Percentiles rank a stretch among this genome's conserved stretches.
phyloP scores from a whole-genome alignment of 2,797 vertebrate species.

The Uromys caudimaculatus region DNA sequence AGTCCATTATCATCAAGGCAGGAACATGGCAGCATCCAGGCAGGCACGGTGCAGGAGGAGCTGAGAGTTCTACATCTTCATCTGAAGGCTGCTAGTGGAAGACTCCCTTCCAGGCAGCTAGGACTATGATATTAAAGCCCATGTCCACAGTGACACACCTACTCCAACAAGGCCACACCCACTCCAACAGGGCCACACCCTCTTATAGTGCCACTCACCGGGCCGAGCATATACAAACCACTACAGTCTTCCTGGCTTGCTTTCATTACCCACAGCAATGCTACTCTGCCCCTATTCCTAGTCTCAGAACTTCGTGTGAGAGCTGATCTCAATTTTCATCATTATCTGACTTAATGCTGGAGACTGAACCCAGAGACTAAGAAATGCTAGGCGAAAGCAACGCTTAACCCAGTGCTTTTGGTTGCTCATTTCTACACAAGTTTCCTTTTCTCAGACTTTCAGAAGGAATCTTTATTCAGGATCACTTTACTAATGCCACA shows the following conservation, averaged over 20 bases:
- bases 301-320: background rate
- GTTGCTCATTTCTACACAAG: background rate
- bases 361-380: background rate
- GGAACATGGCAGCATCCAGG: too few species aligned
- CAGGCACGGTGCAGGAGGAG: too few species aligned
- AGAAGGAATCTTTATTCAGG: background rate
- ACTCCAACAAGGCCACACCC: too few species aligned
- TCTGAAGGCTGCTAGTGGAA: too few species aligned
- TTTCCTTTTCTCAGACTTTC: slow-evolving; percentile 40
- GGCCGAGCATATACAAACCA: too few species aligned
- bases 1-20: too few species aligned
- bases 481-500: background rate
- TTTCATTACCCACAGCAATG: slow-evolving; percentile 6
- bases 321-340: background rate
- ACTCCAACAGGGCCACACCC: too few species aligned
- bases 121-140: too few species aligned
- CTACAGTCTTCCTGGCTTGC: background rate
- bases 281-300: background rate
- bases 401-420: background rate
- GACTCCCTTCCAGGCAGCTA: too few species aligned
- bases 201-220: too few species aligned
- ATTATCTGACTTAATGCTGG: background rate
- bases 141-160: too few species aligned
- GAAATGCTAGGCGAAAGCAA: background rate
- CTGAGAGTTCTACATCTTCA: too few species aligned